These are phyloP conservation scores for Ectemnius cavifrons DNA, from an alignment of 2,888 invertebrate species.

Conservation along the genomic window DNA sequence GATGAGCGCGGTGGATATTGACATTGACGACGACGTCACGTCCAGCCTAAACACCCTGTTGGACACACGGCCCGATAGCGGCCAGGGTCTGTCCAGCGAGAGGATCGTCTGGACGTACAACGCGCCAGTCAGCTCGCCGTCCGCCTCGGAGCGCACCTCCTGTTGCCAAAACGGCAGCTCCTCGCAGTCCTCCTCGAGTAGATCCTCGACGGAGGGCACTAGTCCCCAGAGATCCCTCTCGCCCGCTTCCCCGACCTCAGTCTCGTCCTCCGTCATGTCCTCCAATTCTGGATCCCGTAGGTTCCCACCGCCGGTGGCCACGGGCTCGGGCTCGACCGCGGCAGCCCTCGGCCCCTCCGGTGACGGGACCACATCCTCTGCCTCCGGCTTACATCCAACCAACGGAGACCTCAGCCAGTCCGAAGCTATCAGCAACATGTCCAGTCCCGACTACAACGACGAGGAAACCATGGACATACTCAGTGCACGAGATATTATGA, in stretches of 20 bases:
- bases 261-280: conserved; percentile 93
- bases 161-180: conserved; percentile 82
- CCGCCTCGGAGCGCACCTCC: conserved; percentile 79
- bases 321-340: conserved; percentile 46
- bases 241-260: conserved; percentile 90
- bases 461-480: conserved; percentile 90
- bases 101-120: conserved; percentile 96
- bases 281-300: conserved; percentile 85
- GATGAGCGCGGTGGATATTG: conserved; percentile 92
- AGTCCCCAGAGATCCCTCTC: conserved; percentile 82
- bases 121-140: conserved; percentile 86
- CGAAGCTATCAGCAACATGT: conserved; percentile 93
- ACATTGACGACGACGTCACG: conserved; percentile 95
- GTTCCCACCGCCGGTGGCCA: conserved; percentile 77
- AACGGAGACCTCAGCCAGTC: conserved; percentile 89
- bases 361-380: conserved; percentile 53
- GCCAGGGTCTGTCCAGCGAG: conserved; percentile 80
- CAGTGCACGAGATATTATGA: conserved; percentile 88
- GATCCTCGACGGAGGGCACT: conserved; percentile 74
- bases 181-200: conserved; percentile 62
- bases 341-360: conserved; percentile 59
- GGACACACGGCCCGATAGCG: conserved; percentile 85
- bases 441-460: conserved; percentile 93
- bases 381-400: conserved; percentile 67
- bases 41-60: conserved; percentile 94